These are phyloP conservation scores for Prinia subflava DNA, from an alignment of 2,113 vertebrate species.

Conservation along the genomic window DNA sequence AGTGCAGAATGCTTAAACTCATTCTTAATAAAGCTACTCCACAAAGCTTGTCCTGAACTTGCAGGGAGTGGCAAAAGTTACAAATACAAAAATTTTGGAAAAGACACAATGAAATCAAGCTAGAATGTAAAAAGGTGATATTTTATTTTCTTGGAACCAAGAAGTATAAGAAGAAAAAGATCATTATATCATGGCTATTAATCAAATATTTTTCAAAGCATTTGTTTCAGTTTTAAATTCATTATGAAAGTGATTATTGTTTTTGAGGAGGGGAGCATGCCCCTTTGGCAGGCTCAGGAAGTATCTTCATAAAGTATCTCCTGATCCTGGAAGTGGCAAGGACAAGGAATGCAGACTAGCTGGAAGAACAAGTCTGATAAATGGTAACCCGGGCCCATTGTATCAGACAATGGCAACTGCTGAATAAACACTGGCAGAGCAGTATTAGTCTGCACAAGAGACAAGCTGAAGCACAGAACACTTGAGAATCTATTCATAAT, in stretches of 20 bases:
- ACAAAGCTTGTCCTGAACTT: not conserved
- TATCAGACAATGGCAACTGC: constrained; percentile 45
- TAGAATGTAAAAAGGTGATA: not conserved
- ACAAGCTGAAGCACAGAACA: not conserved
- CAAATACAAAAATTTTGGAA: not conserved
- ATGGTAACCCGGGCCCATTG: constrained; percentile 34
- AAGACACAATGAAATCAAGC: not conserved
- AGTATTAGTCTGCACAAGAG: not conserved
- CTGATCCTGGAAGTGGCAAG: constrained; percentile 26
- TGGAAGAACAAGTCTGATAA: constrained; percentile 60
- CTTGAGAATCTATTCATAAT: not conserved
- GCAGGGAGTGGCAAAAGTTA: not conserved
- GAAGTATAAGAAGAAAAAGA: not conserved
- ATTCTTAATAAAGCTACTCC: not conserved
- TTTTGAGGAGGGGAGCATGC: not conserved
- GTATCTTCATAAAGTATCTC: constrained; percentile 6
- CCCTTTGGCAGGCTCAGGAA: not conserved
- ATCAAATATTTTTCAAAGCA: not conserved
- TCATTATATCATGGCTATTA: not conserved
- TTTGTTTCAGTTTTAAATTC: not conserved
- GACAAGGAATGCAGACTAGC: constrained; percentile 48
- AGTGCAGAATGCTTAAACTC: not conserved
- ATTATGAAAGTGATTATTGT: not conserved
- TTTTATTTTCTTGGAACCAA: not conserved
- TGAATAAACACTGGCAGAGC: constrained; percentile 32